Evolutionary conservation across 2,888 invertebrate species (phyloP).

Genomic region (Cancer borealis): DNA sequence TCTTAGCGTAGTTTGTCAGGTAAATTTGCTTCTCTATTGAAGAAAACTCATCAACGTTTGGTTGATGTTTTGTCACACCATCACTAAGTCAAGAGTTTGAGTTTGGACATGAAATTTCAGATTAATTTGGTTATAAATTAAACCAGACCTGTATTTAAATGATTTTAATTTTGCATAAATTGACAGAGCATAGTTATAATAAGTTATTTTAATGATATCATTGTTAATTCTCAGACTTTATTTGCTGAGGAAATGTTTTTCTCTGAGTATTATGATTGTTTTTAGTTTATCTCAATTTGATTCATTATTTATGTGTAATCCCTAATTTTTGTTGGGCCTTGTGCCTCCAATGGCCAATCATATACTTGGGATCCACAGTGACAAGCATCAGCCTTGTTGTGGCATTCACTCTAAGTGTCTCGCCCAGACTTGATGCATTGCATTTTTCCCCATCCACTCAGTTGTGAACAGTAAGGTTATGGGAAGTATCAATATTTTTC

Average conservation of each 20-base stretch:
- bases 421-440: not conserved
- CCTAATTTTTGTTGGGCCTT: not conserved
- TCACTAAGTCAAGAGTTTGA: not conserved
- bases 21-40: not conserved
- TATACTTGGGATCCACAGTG: not conserved
- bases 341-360: not conserved
- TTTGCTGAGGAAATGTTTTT: not conserved
- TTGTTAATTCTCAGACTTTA: not conserved
- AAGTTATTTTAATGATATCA: not conserved
- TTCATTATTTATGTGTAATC: not conserved
- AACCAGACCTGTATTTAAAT: conserved; percentile 23
- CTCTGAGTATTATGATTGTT: not conserved
- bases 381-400: not conserved
- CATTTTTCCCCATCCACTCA: not conserved
- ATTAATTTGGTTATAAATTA: not conserved
- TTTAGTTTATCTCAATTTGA: not conserved
- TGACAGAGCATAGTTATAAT: not conserved
- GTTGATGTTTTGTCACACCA: not conserved
- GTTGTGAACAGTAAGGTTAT: not conserved
- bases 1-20: not conserved
- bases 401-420: conserved; percentile 32
- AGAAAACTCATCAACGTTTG: not conserved
- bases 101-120: not conserved
- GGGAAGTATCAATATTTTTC: not conserved
- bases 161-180: not conserved